A percentile compares a stretch with the other conserved stretches of the same genome.
Evolutionary conservation across 2,113 vertebrate genomes (phyloP).

Genomic region (Rynchops niger): DNA sequence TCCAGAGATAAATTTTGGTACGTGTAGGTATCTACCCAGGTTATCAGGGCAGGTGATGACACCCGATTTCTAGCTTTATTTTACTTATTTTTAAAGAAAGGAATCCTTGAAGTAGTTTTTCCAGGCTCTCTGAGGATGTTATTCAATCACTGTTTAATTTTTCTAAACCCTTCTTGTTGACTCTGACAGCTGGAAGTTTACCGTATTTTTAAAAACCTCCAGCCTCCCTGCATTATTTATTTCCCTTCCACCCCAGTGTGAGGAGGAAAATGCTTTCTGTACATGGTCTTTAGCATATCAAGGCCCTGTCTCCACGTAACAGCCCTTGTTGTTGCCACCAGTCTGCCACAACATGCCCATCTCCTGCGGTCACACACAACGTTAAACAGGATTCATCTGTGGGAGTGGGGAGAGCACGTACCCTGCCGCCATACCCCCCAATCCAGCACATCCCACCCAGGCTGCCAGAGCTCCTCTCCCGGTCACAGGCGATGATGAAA

Average conservation of each 20-base stretch:
- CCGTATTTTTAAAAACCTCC: background rate
- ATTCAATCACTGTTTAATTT: background rate
- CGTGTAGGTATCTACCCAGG: background rate
- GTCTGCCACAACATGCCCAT: rapidly evolving
- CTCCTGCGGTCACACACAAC: background rate
- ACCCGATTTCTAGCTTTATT: background rate
- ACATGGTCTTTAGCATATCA: background rate
- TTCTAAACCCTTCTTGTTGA: background rate
- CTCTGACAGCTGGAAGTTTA: background rate
- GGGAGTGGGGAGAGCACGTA: background rate
- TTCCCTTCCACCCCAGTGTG: background rate
- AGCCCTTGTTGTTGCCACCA: background rate
- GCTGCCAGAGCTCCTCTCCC: background rate
- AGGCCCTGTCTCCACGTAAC: background rate
- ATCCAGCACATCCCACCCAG: background rate
- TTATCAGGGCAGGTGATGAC: background rate
- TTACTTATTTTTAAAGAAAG: background rate
- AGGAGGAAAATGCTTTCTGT: background rate
- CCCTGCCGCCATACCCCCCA: rapidly evolving
- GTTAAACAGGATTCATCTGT: background rate
- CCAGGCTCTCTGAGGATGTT: background rate
- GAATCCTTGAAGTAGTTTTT: background rate
- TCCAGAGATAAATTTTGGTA: background rate
- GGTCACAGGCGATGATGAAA: background rate
- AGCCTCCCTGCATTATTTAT: background rate